phyloP scores from a whole-genome alignment of 1,140 invertebrate species.

The Drosophila trapezifrons region DNA sequence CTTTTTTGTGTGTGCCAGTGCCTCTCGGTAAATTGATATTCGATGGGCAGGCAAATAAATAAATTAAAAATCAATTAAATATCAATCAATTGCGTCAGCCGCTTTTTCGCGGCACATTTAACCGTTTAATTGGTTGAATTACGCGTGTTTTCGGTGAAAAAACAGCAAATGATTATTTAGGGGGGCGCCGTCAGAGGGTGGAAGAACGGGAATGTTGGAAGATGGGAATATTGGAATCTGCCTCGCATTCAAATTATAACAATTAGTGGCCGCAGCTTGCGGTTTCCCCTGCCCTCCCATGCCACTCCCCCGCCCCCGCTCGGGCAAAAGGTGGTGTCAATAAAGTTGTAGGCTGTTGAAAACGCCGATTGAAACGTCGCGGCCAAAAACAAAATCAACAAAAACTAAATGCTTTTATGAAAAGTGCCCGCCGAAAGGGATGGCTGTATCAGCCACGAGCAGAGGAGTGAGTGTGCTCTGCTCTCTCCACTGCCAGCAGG shows the following conservation, averaged over 20 bases:
- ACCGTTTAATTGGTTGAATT: conserved; percentile 58
- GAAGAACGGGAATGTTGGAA: neutral
- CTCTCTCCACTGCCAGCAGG: conserved; percentile 66
- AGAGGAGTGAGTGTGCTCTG: conserved; percentile 49
- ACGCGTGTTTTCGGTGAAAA: conserved; percentile 45
- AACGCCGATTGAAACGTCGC: conserved; percentile 77
- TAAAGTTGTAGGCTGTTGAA: conserved; percentile 74
- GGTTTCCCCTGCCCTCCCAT: conserved; percentile 13
- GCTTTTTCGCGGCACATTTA: conserved; percentile 55
- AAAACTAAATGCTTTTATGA: conserved; percentile 67
- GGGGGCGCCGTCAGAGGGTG: no score
- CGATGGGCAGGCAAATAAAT: conserved; percentile 64
- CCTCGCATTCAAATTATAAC: conserved; percentile 54
- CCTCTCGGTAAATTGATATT: conserved; percentile 59
- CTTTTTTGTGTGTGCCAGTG: neutral
- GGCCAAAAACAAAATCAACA: conserved; percentile 78
- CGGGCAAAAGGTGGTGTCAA: conserved; percentile 66
- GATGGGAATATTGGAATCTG: conserved; percentile 5
- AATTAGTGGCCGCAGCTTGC: conserved; percentile 59
- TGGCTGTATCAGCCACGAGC: neutral
- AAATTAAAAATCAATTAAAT: conserved; percentile 78
- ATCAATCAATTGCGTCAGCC: conserved; percentile 64
- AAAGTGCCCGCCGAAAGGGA: conserved; percentile 17
- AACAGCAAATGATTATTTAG: conserved; percentile 25
- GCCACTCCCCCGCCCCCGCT: conserved; percentile 2